These are phyloP conservation scores for Theonella swinhoei DNA, from an alignment of 37 sponge, comb jelly and placozoan genomes.

Conservation along the genomic window DNA sequence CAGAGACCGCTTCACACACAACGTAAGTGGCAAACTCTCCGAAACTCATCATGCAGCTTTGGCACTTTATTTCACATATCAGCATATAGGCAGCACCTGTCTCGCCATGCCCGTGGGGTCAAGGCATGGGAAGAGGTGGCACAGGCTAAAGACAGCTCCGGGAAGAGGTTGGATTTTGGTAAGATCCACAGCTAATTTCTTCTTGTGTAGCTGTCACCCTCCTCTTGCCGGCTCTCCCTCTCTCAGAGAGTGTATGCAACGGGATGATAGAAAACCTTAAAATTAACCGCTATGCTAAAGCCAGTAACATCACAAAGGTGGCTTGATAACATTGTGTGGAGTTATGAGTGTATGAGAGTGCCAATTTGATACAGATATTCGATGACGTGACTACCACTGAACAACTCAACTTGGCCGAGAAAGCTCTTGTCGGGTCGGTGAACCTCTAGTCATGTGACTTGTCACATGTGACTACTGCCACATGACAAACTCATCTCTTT, in stretches of 20 bases:
- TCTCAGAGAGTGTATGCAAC: neutral
- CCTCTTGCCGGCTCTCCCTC: neutral
- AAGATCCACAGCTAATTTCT: neutral
- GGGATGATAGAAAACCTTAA: neutral
- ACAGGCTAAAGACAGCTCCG: neutral
- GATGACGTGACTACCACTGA: neutral
- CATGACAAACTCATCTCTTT: too few relatives aligned
- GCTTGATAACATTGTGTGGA: neutral
- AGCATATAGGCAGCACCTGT: neutral
- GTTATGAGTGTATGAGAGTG: neutral
- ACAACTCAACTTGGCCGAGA: neutral
- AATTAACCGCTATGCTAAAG: neutral
- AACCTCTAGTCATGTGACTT: neutral
- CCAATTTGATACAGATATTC: conserved; percentile 1
- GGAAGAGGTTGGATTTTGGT: neutral
- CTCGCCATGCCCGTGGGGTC: neutral
- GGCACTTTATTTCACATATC: neutral
- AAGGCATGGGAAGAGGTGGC: neutral
- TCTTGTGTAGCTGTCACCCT: neutral
- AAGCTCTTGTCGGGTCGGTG: conserved; percentile 8
- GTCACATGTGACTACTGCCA: neutral
- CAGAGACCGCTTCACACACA: neutral
- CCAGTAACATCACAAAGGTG: conserved; percentile 7
- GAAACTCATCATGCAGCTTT: neutral
- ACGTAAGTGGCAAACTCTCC: neutral